Conservation (phyloP, 2,888 invertebrate genomes). For the Halictus ligatus region DNA sequence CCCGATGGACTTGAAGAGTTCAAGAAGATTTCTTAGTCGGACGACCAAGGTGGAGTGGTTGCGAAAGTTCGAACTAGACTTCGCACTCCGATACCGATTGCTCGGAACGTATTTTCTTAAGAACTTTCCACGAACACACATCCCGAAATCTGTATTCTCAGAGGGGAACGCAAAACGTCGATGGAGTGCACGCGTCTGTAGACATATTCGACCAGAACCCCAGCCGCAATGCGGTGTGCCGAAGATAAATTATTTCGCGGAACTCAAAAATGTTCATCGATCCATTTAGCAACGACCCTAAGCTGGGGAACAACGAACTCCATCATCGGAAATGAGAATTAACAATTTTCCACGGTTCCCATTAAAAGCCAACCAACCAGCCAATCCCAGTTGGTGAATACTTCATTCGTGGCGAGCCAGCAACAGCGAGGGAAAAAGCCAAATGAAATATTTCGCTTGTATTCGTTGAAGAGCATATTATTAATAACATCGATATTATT, state of each 20-base stretch:
- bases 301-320: neutral
- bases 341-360: slow-evolving; percentile 25
- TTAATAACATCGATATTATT: neutral
- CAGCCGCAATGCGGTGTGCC: neutral
- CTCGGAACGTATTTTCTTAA: slow-evolving; percentile 72
- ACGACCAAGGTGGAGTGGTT: slow-evolving; percentile 66
- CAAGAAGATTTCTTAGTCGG: slow-evolving; percentile 73
- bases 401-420: neutral
- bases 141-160: slow-evolving; percentile 69
- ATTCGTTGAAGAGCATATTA: neutral
- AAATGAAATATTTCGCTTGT: neutral
- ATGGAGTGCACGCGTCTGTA: slow-evolving; percentile 46
- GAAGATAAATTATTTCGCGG: slow-evolving; percentile 32
- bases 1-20: slow-evolving; percentile 66
- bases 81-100: slow-evolving; percentile 75
- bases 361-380: slow-evolving; percentile 24
- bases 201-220: slow-evolving; percentile 9
- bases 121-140: slow-evolving; percentile 67
- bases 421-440: too few relatives aligned
- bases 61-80: slow-evolving; percentile 73
- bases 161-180: slow-evolving; percentile 53
- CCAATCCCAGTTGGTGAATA: neutral
- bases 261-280: slow-evolving; percentile 12
- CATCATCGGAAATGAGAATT: slow-evolving; percentile 1
- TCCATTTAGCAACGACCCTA: neutral